Percentiles rank a stretch among this genome's conserved stretches.
phyloP scores from a whole-genome alignment of 2,113 vertebrate species.

The Cinclus mexicanus region DNA sequence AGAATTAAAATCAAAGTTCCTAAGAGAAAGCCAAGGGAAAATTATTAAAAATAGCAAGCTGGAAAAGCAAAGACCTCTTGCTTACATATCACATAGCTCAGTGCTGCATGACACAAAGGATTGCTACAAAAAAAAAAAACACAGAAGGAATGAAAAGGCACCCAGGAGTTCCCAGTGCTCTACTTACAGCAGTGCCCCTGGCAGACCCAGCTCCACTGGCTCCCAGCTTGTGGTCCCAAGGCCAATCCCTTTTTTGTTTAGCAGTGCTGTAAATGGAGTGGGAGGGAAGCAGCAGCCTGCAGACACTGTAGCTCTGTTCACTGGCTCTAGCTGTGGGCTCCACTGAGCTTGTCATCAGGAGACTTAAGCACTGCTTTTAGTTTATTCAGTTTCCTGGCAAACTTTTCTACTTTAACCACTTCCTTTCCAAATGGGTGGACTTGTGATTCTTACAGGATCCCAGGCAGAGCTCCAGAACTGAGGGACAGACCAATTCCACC shows the following conservation, averaged over 20 bases:
- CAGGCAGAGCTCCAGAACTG: not conserved
- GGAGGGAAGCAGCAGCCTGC: constrained; percentile 23
- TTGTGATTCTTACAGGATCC: not conserved
- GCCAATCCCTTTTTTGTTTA: not conserved
- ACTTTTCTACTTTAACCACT: constrained; percentile 26
- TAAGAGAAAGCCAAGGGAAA: not conserved
- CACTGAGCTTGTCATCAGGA: not conserved
- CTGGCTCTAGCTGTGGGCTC: not conserved
- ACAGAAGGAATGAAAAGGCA: not conserved
- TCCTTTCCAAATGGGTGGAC: not conserved
- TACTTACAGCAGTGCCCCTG: constrained; percentile 43
- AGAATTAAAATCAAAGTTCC: not conserved
- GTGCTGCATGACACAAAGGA: not conserved
- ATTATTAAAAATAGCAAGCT: not conserved
- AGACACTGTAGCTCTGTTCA: constrained; percentile 14
- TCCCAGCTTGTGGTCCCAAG: not conserved
- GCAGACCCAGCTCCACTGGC: not conserved
- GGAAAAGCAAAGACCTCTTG: not conserved
- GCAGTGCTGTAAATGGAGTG: not conserved
- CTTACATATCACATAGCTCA: not conserved
- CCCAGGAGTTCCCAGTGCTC: not conserved
- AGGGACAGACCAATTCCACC: not conserved
- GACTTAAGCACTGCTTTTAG: not conserved
- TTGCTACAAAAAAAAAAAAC: not conserved
- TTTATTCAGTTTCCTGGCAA: constrained; percentile 58